Base-by-base conservation (phyloP, 2,888 invertebrate species). In the Diogma glabrata region DNA sequence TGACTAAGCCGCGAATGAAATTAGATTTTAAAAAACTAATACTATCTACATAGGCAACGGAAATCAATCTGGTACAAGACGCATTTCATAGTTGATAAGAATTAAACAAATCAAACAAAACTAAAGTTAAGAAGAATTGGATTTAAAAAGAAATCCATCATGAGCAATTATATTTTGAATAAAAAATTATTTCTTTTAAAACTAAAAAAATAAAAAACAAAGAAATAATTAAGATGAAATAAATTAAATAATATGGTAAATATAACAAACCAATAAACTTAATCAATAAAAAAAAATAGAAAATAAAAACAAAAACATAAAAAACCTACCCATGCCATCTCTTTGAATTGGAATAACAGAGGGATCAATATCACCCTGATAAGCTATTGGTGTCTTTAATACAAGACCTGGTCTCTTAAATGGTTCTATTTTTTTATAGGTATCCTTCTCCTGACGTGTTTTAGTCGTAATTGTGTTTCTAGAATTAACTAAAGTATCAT, bases 291-390 rank as follows among this genome's bases (percentile, higher is more conserved):
- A 48, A 50, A 51, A 55, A 52, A 52, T 55, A 17, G 40, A 50
- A 53, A 51, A 49, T 55, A 40, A 56, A 56, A 50, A 52, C 52
- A 47, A 52, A 54, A 57, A 55, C 48, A 53, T 55, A 52, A 61
- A 38, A 50, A 59, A 70, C 79, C 78, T 74, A 89, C 90, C 89
- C 75, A 89, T 90, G 70, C 87, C 89, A 69, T 90, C 88, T 71
- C 85, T 87, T 69, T 84, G 82, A 64, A 91, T 84, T 51, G 91
- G 90, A 71, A 91, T 83, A 63, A 89, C 86, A 56, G 87, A 84
- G 54, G 87, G 79, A 73, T 90, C 88, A 51, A 84, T 83, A 66
- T 83, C 81, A 61, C 83, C 80, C 64, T 84, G 82, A 70, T 84
- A 85, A 48, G 85, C 84, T 57, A 85, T 85, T 53, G 84, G 84